These are phyloP conservation scores for Agapornis canus DNA, from an alignment of 2,797 vertebrate species.

Conservation along the genomic window DNA sequence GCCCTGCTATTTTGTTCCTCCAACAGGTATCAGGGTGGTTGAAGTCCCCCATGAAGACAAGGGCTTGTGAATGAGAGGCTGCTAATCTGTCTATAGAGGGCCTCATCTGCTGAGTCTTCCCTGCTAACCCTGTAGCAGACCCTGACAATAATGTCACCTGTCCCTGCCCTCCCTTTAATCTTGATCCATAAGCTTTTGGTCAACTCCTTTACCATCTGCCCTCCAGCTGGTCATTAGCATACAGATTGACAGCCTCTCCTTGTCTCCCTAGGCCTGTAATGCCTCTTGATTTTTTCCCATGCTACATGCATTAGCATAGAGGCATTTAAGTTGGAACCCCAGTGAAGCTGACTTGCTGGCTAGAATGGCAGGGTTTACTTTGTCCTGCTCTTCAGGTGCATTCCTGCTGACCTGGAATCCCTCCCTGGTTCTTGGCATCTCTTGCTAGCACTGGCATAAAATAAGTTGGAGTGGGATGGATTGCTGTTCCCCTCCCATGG, in stretches of 20 bases:
- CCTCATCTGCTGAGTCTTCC: not conserved
- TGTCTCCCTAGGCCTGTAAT: not conserved
- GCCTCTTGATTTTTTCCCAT: not conserved
- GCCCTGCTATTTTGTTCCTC: not conserved
- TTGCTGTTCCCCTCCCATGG: not conserved
- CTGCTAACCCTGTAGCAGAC: not conserved
- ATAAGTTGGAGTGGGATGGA: not conserved
- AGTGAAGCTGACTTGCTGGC: not conserved
- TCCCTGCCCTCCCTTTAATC: not conserved
- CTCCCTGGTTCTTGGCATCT: not conserved
- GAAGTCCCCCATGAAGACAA: not conserved
- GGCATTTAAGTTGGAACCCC: not conserved
- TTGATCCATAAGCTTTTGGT: not conserved
- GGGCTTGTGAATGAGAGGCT: not conserved
- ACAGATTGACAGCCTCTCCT: not conserved
- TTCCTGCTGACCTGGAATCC: not conserved
- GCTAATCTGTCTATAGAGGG: not conserved
- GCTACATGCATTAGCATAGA: not conserved
- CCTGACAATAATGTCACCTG: not conserved
- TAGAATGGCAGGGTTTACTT: not conserved
- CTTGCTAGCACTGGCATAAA: not conserved
- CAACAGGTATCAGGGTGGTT: not conserved
- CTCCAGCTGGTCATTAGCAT: not conserved
- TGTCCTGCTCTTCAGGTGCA: not conserved
- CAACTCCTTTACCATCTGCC: not conserved